These are phyloP conservation scores for Misgurnus mizolepis DNA, from an alignment of 2,113 vertebrate species.

Conservation along the genomic window DNA sequence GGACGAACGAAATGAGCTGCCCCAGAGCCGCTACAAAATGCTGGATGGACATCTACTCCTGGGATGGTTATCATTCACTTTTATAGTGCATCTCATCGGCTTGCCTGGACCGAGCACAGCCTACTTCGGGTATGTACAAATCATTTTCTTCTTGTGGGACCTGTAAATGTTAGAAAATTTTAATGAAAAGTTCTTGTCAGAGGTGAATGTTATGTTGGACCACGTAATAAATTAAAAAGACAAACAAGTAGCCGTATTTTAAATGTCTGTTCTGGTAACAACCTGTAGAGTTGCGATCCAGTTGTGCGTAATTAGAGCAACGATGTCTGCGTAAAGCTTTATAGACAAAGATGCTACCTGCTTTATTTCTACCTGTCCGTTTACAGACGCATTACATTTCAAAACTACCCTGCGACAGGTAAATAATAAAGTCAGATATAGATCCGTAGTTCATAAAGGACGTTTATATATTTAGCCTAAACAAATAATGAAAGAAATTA, in stretches of 20 bases:
- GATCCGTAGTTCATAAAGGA: too few relatives aligned
- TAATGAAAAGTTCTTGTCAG: background rate
- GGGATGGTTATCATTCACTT: conserved; percentile 85
- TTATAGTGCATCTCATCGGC: conserved; percentile 80
- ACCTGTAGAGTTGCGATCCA: conserved; percentile 5
- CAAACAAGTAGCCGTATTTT: background rate
- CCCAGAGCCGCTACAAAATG: conserved; percentile 90
- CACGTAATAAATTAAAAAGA: background rate
- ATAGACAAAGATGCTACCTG: background rate
- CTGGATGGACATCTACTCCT: conserved; percentile 91
- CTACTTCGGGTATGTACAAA: conserved; percentile 83
- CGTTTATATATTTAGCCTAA: background rate
- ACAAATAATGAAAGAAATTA: background rate
- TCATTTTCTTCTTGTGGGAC: background rate
- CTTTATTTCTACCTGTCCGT: background rate
- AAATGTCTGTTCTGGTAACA: background rate
- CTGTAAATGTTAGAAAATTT: background rate
- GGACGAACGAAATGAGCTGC: conserved; percentile 90
- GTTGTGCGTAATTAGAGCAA: background rate
- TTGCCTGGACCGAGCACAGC: conserved; percentile 78
- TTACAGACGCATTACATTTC: too few relatives aligned
- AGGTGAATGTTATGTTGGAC: background rate
- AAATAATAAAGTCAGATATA: too few relatives aligned
- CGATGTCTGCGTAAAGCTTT: background rate
- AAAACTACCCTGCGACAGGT: too few relatives aligned